Base-by-base conservation (phyloP, 2,888 invertebrate species). In the Dynastes hyllus region DNA sequence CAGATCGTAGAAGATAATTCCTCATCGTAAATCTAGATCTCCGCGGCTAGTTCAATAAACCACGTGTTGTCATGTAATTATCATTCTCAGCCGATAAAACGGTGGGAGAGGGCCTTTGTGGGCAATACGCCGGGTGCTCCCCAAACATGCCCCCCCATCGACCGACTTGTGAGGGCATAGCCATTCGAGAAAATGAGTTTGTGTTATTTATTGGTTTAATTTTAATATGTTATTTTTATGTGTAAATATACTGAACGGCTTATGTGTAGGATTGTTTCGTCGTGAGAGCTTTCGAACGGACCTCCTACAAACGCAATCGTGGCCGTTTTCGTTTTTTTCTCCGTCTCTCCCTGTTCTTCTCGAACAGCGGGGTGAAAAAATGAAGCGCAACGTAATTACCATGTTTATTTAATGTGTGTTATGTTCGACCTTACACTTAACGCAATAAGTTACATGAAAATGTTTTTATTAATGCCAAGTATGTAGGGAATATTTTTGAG, bases 51-150 rank as follows among this genome's bases (percentile, higher is more conserved):
- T 83, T 83, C 86, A 83, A 87, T 88, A 88, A 88, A 88, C 87
- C 87, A 87, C 86, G 86, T 87, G 88, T 88, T 87, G 88, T 88
- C 88, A 85, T 87, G 88, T 88, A 88, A 88, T 88, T 88, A 88
- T 86, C 88, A 87, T 88, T 86, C 84, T 83, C 85, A 83, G 85
- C 86, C 87, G 88, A 88, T 88, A 88, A 88, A 88, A 86, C 84
- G 83, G 85, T 84, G 83, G 86, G 88, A 85, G 86, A 87, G 87
- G 85, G 84, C 85, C 87, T 87, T 88, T 88, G 87, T 84, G 85
- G 85, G 81, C 78, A 73, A 77, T 78, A 82, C 82, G 86, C 88
- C 88, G 88, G 88, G 88, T 88, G 88, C 87, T 84, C 87, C 85
- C 85, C 86, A 87, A 88, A 87, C 87, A 86, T 85, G 85, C 85